Base-by-base conservation (phyloP, 2,797 vertebrate species). In the Anguilla megastoma region DNA sequence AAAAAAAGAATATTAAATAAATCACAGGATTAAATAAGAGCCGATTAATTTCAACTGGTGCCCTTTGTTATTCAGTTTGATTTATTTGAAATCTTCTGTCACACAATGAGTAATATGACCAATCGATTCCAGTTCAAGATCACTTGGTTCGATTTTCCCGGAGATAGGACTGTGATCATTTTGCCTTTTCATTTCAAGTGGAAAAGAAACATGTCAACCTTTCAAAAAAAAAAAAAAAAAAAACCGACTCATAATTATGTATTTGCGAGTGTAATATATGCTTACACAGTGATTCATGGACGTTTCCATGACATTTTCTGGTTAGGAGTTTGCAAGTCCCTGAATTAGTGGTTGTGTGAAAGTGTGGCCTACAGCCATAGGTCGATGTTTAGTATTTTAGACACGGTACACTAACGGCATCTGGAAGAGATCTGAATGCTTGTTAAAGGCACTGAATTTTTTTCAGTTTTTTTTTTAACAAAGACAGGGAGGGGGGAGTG, bases 391-490 rank as follows among this genome's bases (percentile, higher is more conserved):
- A 96, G 95, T 96, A 95, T 96, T 96, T 96, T 95, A 96, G 96
- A 96, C 96, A 97, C 96, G 96, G 94, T 96, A 96, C 95, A 97
- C 97, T 96, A 96, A 96, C 95, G 93, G 95, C 96, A 97, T 97
- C 96, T 97, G 96, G 96, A 96, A 96, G 96, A 96, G 95, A 96
- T 97, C 96, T 96, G 95, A 96, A 96, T 95, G 95, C 96, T 96
- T 96, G 95, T 97, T 96, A 97, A 97, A 97, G 94, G 95, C 92
- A 92, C 94, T 94, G 95, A 96, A 96, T 96, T 96, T 95, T 90
- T 69, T 69, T n/a, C 0, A 33, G 2, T 41, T 45, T 45, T 45
- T 45, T 45, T 45, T 45, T 45, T 45, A 0, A 89, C 92, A 90
- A 93, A 92, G 90, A 91, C 83, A 89, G 85, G 86, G 83, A 90